phyloP scores from a whole-genome alignment of 2,888 invertebrate genomes.

The Phaedon cochleariae region DNA sequence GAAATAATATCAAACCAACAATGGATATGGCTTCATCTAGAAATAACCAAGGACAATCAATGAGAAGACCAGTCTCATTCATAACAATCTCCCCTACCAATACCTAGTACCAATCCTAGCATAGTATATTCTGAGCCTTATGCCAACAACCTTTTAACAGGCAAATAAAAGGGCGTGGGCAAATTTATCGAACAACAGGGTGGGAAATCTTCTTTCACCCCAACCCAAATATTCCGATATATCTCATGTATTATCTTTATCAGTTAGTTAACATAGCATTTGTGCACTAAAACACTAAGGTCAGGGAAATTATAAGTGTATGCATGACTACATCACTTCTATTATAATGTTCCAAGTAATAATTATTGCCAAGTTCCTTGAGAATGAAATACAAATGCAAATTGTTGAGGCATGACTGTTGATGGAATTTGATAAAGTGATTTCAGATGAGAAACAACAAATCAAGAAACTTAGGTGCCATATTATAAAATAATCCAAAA shows the following conservation, averaged over 20 bases:
- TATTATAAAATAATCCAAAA: too few relatives aligned
- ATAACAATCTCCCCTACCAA: conserved; percentile 2
- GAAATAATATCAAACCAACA: background rate
- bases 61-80: conserved; percentile 25
- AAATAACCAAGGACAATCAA: conserved; percentile 22
- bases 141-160: conserved; percentile 20
- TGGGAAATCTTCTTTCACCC: too few relatives aligned
- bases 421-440: background rate
- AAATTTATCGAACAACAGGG: background rate
- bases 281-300: too few relatives aligned
- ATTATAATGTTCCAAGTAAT: background rate
- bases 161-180: conserved; percentile 4
- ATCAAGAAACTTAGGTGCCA: too few relatives aligned
- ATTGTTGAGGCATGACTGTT: background rate
- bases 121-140: background rate
- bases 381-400: background rate
- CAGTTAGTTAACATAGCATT: too few relatives aligned
- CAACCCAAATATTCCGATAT: too few relatives aligned
- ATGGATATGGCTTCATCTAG: background rate
- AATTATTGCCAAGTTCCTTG: background rate
- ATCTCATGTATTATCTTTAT: too few relatives aligned
- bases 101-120: too few relatives aligned
- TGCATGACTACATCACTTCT: background rate
- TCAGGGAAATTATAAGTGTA: too few relatives aligned
- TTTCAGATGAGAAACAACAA: too few relatives aligned